Percentiles rank a stretch among this genome's conserved stretches.
Conservation (phyloP, 2,113 vertebrate species). For the Nanorana parkeri region DNA sequence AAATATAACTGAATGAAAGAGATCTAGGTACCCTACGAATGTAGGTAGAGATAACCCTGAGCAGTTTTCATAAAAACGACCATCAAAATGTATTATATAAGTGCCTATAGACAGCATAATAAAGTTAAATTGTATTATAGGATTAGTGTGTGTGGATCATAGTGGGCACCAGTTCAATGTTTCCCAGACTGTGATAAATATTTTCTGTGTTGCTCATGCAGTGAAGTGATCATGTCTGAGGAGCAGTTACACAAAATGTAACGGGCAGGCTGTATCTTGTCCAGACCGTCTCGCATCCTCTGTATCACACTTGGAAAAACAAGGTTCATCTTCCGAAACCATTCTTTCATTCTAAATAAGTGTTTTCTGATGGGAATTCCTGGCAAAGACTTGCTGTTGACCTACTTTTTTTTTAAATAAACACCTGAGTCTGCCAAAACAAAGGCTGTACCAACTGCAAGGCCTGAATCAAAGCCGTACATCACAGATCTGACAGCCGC, state of each 20-base stretch:
- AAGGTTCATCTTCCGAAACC: not conserved
- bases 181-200: slow-evolving; percentile 28
- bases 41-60: too few species aligned
- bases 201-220: slow-evolving; percentile 16
- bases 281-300: not conserved
- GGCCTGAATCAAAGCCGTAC: too few species aligned
- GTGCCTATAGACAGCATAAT: too few species aligned
- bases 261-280: slow-evolving; percentile 2
- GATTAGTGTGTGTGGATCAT: slow-evolving; percentile 13
- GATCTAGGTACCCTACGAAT: too few species aligned
- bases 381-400: not conserved
- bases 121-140: slow-evolving; percentile 15
- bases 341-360: not conserved
- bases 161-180: not conserved
- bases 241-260: not conserved
- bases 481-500: too few species aligned
- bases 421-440: too few species aligned
- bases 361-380: not conserved
- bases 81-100: too few species aligned
- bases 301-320: not conserved
- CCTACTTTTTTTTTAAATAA: not conserved
- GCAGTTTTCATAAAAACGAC: too few species aligned
- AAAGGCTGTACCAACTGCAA: too few species aligned
- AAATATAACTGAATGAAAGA: too few species aligned
- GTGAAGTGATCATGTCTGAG: slow-evolving; percentile 14